These are phyloP conservation scores for Syngnathus acus DNA, from an alignment of 2,797 vertebrate genomes.

Conservation along the genomic window DNA sequence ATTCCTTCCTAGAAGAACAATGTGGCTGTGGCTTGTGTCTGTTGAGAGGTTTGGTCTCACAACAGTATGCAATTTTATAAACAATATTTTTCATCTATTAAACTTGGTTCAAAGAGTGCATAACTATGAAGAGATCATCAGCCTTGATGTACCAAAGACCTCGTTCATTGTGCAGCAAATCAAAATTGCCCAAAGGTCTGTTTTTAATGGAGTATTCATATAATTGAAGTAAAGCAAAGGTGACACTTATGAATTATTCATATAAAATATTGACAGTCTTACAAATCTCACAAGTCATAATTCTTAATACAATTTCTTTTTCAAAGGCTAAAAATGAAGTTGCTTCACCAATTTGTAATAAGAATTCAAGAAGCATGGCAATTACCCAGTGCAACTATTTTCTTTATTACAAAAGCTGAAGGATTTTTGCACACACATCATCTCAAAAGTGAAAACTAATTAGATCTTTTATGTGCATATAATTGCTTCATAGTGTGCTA, in stretches of 20 bases:
- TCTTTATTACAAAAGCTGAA: neutral
- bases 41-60: neutral
- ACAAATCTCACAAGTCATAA: neutral
- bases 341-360: neutral
- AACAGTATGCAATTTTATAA: neutral
- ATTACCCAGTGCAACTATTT: neutral
- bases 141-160: neutral
- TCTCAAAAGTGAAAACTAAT: slow-evolving; percentile 2
- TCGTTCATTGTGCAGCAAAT: neutral
- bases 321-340: neutral
- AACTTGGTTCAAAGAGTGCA: neutral
- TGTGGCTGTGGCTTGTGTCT: neutral
- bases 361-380: neutral
- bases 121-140: neutral
- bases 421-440: neutral
- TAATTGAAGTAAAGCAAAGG: neutral
- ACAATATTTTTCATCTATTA: neutral
- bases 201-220: neutral
- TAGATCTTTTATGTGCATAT: neutral
- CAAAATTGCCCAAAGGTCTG: slow-evolving; percentile 2
- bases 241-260: neutral
- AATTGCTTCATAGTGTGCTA: neutral
- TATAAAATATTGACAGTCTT: neutral
- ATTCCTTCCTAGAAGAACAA: too few relatives aligned
- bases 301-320: neutral